Conservation (phyloP, 2,113 vertebrate genomes). For the Dolichallabes microphthalmus region DNA sequence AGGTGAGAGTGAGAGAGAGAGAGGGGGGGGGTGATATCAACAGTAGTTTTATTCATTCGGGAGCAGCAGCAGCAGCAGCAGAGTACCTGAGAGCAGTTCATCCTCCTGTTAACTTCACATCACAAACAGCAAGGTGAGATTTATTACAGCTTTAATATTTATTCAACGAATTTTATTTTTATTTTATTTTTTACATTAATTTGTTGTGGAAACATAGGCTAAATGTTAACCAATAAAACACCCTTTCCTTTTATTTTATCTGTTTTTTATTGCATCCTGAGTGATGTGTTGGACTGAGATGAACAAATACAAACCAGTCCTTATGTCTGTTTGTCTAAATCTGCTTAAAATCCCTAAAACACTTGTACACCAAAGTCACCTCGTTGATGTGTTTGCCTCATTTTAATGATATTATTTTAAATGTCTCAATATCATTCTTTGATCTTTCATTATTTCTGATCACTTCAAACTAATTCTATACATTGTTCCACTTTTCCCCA, state of each 20-base stretch:
- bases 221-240: background rate
- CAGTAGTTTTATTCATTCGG: conserved; percentile 26
- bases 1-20: background rate
- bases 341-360: too few species aligned
- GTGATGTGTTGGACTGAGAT: background rate
- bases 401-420: too few species aligned
- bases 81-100: background rate
- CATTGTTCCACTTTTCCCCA: too few species aligned
- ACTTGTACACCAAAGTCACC: too few species aligned
- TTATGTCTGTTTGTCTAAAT: too few species aligned
- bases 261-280: background rate
- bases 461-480: too few species aligned
- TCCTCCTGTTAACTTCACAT: background rate
- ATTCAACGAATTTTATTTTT: too few species aligned
- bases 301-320: too few species aligned
- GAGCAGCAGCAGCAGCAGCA: background rate
- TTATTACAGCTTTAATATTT: background rate
- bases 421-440: too few species aligned
- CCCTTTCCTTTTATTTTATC: background rate
- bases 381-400: background rate
- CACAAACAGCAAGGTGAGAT: background rate
- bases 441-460: too few species aligned
- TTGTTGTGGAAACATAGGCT: background rate
- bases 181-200: background rate
- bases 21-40: background rate